phyloP scores from a whole-genome alignment of 2,888 invertebrate genomes.

The Clitarchus hookeri region DNA sequence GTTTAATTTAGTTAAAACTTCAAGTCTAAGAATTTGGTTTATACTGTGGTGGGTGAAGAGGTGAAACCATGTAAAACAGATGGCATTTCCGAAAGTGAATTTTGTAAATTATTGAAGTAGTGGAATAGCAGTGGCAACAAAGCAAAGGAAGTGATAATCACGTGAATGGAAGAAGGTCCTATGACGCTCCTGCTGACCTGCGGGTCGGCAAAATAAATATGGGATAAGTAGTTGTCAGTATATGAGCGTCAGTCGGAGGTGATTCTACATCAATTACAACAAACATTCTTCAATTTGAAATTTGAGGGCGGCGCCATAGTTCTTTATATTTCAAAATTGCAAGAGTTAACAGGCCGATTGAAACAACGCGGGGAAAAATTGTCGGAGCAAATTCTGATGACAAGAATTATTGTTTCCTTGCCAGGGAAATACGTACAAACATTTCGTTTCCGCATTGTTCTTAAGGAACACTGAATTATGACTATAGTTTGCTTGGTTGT shows the following conservation, averaged over 20 bases:
- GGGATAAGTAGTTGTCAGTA: not conserved
- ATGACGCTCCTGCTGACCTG: not conserved
- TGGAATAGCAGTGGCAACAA: not conserved
- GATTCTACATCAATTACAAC: not conserved
- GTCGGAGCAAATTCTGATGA: not conserved
- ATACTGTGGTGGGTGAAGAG: not conserved
- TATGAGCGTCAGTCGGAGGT: not conserved
- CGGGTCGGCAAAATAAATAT: not conserved
- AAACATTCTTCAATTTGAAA: not conserved
- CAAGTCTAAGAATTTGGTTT: not conserved
- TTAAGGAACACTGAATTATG: too few species aligned
- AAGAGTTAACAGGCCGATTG: not conserved
- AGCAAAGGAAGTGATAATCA: not conserved
- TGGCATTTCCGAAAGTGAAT: not conserved
- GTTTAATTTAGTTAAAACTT: not conserved
- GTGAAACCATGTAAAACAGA: not conserved
- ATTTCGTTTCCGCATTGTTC: too few species aligned
- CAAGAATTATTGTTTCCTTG: too few species aligned
- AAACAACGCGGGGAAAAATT: not conserved
- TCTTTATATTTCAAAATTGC: not conserved
- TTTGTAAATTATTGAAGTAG: not conserved
- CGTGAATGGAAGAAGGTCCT: not conserved
- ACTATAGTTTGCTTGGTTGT: too few species aligned
- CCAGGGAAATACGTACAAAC: too few species aligned
- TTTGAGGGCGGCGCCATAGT: not conserved